Base-by-base conservation (phyloP, 1,140 invertebrate species). In the Carposina sasakii region DNA sequence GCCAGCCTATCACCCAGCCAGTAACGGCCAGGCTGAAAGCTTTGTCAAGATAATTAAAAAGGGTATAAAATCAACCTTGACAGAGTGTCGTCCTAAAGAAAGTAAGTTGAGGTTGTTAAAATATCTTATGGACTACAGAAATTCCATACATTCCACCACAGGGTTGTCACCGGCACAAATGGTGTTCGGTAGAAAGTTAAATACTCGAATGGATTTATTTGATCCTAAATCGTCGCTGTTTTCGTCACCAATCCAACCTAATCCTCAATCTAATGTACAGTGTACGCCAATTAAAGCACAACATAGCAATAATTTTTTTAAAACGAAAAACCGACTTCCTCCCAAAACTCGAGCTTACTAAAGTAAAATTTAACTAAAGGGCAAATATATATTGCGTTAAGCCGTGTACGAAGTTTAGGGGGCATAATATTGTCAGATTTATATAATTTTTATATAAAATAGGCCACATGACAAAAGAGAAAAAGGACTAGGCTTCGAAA, bases 71-170 rank as follows among this genome's bases (percentile, higher is more conserved):
- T n/a, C n/a, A n/a, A n/a, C n/a, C n/a, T n/a, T n/a, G n/a, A n/a
- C n/a, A n/a, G n/a, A n/a, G n/a, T n/a, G n/a, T n/a, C n/a, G n/a
- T n/a, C n/a, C n/a, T n/a, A n/a, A 8, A 16, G 30, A 47, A 16
- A 37, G 2, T 3, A 13, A 17, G 4, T 13, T 26, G 12, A 24
- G 6, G 3, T 24, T 47, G 17, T 17, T 26, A 2, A 26, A 20
- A 37, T 37, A 37, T 26, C n/a, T 47, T 8, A 24, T 47, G 19
- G 21, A 47, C 34, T 47, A 47, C 13, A 20, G 45, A 6, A 47
- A 47, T 26, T 47, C 45, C 2, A 10, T 24, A 10, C 31, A 47
- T 37, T 26, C 45, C 2, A 37, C 45, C 45, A 47, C 45, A 26
- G 34, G 34, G 3, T 37, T 15, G 2, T 36, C 45, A 2, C 45